Evolutionary conservation across 2,888 invertebrate genomes (phyloP).

Genomic region (Hoplodrina blanda): DNA sequence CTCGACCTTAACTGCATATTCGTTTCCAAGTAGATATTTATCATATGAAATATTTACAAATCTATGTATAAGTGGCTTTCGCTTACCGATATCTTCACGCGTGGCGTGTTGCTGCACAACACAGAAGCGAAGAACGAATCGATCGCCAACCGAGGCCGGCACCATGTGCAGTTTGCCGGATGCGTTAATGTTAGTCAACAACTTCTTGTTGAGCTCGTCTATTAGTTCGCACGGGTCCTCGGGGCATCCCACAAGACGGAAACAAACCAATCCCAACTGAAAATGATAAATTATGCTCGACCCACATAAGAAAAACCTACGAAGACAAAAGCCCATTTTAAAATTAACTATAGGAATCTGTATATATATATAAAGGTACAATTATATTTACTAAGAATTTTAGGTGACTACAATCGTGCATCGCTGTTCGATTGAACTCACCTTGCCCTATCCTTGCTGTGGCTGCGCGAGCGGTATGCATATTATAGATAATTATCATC

Average conservation of each 20-base stretch:
- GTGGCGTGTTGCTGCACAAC: constrained; percentile 97
- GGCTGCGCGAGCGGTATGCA: constrained; percentile 31
- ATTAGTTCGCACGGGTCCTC: constrained; percentile 82
- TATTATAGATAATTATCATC: constrained; percentile 34
- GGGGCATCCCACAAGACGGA: constrained; percentile 94
- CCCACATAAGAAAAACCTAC: neutral
- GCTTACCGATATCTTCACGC: constrained; percentile 94
- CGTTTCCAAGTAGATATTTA: neutral
- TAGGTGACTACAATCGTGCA: constrained; percentile 7
- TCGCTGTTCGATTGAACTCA: constrained; percentile 34
- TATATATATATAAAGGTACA: neutral
- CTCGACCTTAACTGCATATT: no score
- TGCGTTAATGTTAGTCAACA: constrained; percentile 97
- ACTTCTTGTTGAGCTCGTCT: constrained; percentile 96
- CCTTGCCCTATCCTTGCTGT: constrained; percentile 27
- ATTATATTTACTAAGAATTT: neutral
- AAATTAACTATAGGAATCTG: neutral
- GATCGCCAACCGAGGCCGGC: constrained; percentile 96
- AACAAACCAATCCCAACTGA: constrained; percentile 97
- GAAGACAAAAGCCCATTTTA: neutral
- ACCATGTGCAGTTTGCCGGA: constrained; percentile 99
- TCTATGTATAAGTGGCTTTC: constrained; percentile 76
- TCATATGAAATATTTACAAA: constrained; percentile 23
- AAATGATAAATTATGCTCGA: constrained; percentile 35
- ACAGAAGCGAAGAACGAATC: constrained; percentile 98